Evolutionary conservation across 2,113 vertebrate genomes (phyloP).

Genomic region (Clarias gariepinus): DNA sequence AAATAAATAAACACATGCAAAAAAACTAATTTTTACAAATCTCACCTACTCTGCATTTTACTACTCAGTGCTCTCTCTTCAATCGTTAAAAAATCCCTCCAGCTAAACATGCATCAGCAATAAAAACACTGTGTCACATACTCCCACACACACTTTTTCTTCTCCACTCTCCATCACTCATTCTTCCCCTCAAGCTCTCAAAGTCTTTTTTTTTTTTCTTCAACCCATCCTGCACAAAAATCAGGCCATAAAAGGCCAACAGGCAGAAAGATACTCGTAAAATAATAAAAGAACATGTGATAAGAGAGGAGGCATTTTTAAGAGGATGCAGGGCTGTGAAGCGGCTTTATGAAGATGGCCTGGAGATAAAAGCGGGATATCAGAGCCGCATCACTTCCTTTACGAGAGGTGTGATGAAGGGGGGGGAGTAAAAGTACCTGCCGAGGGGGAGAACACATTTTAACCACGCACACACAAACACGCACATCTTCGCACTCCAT

Average conservation of each 20-base stretch:
- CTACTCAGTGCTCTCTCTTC: slow-evolving; percentile 5
- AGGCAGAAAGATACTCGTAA: slow-evolving; percentile 41
- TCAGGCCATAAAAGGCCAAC: slow-evolving; percentile 7
- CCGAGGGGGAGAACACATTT: slow-evolving; percentile 7
- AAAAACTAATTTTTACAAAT: slow-evolving; percentile 24
- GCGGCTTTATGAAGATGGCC: slow-evolving; percentile 33
- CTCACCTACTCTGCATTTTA: slow-evolving; percentile 23
- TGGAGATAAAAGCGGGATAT: slow-evolving; percentile 36
- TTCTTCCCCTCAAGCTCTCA: slow-evolving; percentile 25
- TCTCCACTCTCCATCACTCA: slow-evolving; percentile 2
- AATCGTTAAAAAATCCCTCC: slow-evolving; percentile 63
- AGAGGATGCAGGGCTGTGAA: slow-evolving; percentile 29
- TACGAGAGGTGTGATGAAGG: slow-evolving; percentile 22
- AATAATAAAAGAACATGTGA: slow-evolving; percentile 46
- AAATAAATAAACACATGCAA: not conserved
- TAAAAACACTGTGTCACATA: slow-evolving; percentile 47
- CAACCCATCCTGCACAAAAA: slow-evolving; percentile 5
- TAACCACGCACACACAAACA: slow-evolving; percentile 23
- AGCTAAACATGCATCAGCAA: slow-evolving; percentile 55
- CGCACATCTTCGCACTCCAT: not conserved
- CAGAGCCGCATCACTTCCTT: slow-evolving; percentile 30
- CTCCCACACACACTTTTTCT: not conserved
- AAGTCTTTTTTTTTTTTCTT: not conserved
- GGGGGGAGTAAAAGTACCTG: not conserved
- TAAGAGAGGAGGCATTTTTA: slow-evolving; percentile 35